phyloP scores from a whole-genome alignment of 2,113 vertebrate genomes.

The Malurus melanocephalus region DNA sequence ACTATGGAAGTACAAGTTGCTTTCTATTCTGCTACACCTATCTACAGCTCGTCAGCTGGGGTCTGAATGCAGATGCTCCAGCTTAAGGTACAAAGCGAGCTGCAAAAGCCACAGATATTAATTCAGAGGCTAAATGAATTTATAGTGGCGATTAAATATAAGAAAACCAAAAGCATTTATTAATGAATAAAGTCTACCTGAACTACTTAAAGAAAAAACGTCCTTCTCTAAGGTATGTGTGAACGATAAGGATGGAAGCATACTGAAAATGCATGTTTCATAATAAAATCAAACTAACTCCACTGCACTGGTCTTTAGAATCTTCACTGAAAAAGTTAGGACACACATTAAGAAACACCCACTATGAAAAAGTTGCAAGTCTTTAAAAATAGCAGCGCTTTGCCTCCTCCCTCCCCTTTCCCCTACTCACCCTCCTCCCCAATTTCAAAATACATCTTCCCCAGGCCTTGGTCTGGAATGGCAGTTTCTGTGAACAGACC shows the following conservation, averaged over 20 bases:
- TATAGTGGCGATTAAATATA: background rate
- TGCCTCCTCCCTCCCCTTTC: slow-evolving; percentile 19
- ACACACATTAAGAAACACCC: background rate
- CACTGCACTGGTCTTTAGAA: background rate
- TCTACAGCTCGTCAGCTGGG: background rate
- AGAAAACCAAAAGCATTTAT: background rate
- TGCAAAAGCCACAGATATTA: background rate
- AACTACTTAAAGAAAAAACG: background rate
- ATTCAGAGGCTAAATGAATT: background rate
- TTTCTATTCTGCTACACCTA: background rate
- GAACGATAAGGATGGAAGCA: fast-evolving
- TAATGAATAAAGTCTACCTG: background rate
- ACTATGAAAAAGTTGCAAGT: background rate
- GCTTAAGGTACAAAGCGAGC: background rate
- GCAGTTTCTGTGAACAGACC: slow-evolving; percentile 15
- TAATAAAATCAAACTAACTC: background rate
- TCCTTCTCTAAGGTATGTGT: fast-evolving
- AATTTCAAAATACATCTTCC: slow-evolving; percentile 31
- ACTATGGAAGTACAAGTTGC: background rate
- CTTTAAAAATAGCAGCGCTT: background rate
- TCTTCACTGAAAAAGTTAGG: background rate
- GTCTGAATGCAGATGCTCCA: background rate
- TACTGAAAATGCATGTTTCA: background rate
- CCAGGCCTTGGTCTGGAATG: slow-evolving; percentile 24
- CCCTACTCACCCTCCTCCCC: slow-evolving; percentile 18